Conservation (phyloP, 2,888 invertebrate genomes). For the Melanostoma scalare region DNA sequence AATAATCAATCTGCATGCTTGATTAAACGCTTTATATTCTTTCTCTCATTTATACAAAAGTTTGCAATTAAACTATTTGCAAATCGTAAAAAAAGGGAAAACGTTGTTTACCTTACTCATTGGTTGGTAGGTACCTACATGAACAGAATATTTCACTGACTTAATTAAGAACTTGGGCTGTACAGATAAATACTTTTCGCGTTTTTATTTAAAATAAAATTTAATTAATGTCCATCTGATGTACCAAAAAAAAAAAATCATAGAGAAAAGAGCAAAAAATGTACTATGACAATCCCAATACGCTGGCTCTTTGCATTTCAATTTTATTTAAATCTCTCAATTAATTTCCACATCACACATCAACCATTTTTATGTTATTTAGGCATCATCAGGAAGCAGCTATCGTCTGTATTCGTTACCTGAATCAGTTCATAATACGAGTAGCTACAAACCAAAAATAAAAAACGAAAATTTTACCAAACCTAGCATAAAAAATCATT, state of each 20-base stretch:
- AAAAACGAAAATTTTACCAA: background rate
- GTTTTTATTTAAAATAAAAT: conserved; percentile 1
- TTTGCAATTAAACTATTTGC: background rate
- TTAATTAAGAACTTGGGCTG: conserved; percentile 21
- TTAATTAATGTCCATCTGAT: conserved; percentile 8
- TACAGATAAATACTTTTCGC: conserved; percentile 3
- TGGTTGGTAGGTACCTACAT: background rate
- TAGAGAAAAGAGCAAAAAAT: background rate
- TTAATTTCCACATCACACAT: conserved; percentile 17
- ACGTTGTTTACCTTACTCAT: no score
- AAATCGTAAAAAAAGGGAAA: background rate
- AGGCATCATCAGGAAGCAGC: conserved; percentile 8
- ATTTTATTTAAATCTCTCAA: conserved; percentile 29
- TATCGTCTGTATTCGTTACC: background rate
- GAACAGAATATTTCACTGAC: background rate
- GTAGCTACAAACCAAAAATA: background rate
- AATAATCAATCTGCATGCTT: no score
- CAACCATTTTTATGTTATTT: conserved; percentile 7
- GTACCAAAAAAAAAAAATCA: background rate
- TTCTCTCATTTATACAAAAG: no score
- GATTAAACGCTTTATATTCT: no score
- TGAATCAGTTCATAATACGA: conserved; percentile 1
- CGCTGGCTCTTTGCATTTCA: conserved; percentile 1
- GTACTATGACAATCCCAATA: conserved; percentile 11
- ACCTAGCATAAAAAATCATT: conserved; percentile 17